Base-by-base conservation (phyloP, 2,888 invertebrate species). In the Lycia hirtaria region DNA sequence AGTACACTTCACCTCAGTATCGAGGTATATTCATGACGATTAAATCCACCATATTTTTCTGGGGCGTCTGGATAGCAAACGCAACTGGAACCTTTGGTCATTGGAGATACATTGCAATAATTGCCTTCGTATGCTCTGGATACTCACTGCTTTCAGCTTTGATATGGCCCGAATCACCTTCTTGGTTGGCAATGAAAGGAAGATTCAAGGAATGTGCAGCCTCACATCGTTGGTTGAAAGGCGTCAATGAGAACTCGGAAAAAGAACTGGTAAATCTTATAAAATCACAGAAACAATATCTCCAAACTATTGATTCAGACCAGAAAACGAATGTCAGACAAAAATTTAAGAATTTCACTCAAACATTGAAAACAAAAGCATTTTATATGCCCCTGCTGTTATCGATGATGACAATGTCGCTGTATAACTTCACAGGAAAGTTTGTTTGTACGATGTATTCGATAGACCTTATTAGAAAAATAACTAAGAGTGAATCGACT, bases 41-140 rank as follows among this genome's bases (percentile, higher is more conserved):
- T 7, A 62, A 73, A 35, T 68, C 68, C 7, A 67, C 73, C 1
- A 67, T 70, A 41, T 69, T 69, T 24, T 73, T 67, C 47, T 69
- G 60, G 60, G 64, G 72, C 14, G 56, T 73, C n/a, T 76, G 68
- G 72, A 62, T 72, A 24, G 68, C 77, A 22, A 78, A 77, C 50
- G 61, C 70, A 12, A 71, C 68, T 26, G 72, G 72, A 14, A 74
- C 52, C 65, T 71, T 54, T 51, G 60, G 35, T 9, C 54, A 70
- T 22, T 69, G 65, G 67, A 72, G 66, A 47, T 68, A 68, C 20
- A 73, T 74, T 26, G 65, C 67, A 5, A 41, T 71, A 48, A 69
- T 71, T 9, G 58, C 53, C 32, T 62, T 72, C 17, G 35, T 71
- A 10, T 67, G 47, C n/a, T 61, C 64, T 0, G 9, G 50, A 4